Conservation (phyloP, 2,797 vertebrate genomes). For the Geotrypetes seraphini region DNA sequence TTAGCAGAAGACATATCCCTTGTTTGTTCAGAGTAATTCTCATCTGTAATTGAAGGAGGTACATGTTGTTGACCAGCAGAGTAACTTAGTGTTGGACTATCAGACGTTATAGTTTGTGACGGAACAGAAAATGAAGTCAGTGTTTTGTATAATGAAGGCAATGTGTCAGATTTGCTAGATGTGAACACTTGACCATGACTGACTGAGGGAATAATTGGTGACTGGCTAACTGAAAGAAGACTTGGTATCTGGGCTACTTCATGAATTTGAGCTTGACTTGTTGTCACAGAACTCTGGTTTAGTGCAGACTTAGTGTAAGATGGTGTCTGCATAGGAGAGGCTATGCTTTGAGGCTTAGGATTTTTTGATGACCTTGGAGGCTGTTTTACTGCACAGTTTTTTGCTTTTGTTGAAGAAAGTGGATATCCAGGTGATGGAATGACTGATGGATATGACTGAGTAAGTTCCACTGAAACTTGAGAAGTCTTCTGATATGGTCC, state of each 20-base stretch:
- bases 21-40: slow-evolving; percentile 72
- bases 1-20: slow-evolving; percentile 76
- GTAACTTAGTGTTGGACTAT: slow-evolving; percentile 74
- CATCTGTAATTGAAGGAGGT: slow-evolving; percentile 67
- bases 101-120: slow-evolving; percentile 68
- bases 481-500: slow-evolving; percentile 76
- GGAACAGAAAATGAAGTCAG: slow-evolving; percentile 74
- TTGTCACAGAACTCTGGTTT: slow-evolving; percentile 84
- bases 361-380: slow-evolving; percentile 58
- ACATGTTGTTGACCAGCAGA: slow-evolving; percentile 71
- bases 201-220: slow-evolving; percentile 64
- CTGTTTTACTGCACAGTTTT: slow-evolving; percentile 73
- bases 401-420: slow-evolving; percentile 66
- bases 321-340: slow-evolving; percentile 66
- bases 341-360: slow-evolving; percentile 65
- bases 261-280: slow-evolving; percentile 80
- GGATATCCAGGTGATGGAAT: slow-evolving; percentile 67
- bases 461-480: slow-evolving; percentile 63
- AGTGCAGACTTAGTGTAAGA: slow-evolving; percentile 76
- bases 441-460: slow-evolving; percentile 70
- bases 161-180: slow-evolving; percentile 71
- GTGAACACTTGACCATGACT: slow-evolving; percentile 77
- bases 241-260: slow-evolving; percentile 78
- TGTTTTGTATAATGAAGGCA: slow-evolving; percentile 82
- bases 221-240: slow-evolving; percentile 76